Conservation (phyloP, 2,888 invertebrate genomes). For the Stenodema calcarata region DNA sequence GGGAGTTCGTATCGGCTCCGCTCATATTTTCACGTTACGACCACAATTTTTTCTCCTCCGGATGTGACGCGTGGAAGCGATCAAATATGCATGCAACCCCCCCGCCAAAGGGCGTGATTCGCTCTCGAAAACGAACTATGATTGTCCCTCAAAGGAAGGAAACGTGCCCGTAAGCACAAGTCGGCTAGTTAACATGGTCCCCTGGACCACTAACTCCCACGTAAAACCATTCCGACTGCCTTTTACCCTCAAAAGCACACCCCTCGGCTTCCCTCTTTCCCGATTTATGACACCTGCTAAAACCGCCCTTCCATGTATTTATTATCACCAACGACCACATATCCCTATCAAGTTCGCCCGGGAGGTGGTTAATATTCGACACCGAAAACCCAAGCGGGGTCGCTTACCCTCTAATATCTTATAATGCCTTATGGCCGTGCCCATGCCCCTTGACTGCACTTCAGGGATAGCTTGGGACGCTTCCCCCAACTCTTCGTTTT, state of each 20-base stretch:
- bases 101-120: conserved; percentile 26
- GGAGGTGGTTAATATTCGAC: conserved; percentile 47
- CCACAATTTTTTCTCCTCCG: conserved; percentile 8
- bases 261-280: conserved; percentile 23
- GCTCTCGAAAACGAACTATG: background rate
- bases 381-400: conserved; percentile 14
- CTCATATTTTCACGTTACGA: background rate
- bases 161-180: conserved; percentile 39
- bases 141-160: conserved; percentile 19
- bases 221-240: background rate
- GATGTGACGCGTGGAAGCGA: conserved; percentile 16
- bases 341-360: conserved; percentile 44
- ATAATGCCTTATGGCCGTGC: conserved; percentile 44
- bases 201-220: background rate
- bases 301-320: conserved; percentile 45
- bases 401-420: conserved; percentile 43
- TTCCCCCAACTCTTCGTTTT: background rate
- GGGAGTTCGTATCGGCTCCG: background rate
- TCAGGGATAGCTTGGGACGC: conserved; percentile 46
- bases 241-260: background rate
- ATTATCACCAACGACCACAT: conserved; percentile 46
- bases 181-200: conserved; percentile 38
- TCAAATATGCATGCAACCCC: conserved; percentile 27
- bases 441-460: conserved; percentile 32
- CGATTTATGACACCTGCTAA: conserved; percentile 51